Percentiles rank a stretch among this genome's conserved stretches.
Evolutionary conservation across 2,888 invertebrate species (phyloP).

Genomic region (Hypsopygia costalis): DNA sequence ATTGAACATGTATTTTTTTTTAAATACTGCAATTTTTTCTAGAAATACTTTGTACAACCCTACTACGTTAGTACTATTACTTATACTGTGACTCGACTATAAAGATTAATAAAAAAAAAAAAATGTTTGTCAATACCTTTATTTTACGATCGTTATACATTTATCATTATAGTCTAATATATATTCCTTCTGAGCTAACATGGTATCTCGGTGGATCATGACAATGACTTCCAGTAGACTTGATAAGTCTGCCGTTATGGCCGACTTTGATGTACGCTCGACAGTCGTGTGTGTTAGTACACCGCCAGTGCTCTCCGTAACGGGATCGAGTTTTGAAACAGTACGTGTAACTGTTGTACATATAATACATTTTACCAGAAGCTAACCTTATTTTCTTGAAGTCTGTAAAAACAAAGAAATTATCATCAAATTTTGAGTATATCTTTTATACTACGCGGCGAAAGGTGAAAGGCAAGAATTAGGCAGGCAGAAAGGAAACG

Average conservation of each 20-base stretch:
- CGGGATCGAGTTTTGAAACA: slow-evolving; percentile 16
- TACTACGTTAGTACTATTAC: no score
- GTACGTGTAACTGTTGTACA: slow-evolving; percentile 29
- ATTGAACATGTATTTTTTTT: no score
- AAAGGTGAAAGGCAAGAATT: no score
- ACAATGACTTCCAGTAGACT: slow-evolving; percentile 21
- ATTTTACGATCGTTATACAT: no score
- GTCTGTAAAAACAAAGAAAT: slow-evolving; percentile 6
- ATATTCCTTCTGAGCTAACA: not conserved
- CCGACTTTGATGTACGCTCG: slow-evolving; percentile 28
- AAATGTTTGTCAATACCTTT: no score
- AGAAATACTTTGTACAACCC: no score
- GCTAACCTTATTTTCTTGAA: slow-evolving; percentile 9
- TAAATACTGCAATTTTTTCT: no score
- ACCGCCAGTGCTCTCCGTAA: slow-evolving; percentile 23
- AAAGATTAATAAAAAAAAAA: no score
- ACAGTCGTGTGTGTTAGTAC: slow-evolving; percentile 34
- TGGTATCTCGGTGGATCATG: slow-evolving; percentile 23
- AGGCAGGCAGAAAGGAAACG: no score
- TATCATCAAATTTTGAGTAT: no score
- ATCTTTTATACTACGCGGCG: no score
- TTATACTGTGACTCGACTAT: no score
- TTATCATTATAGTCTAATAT: not conserved
- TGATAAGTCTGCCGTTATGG: slow-evolving; percentile 19
- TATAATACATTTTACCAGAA: slow-evolving; percentile 24